A percentile compares a stretch with the other conserved stretches of the same genome.
phyloP scores from a whole-genome alignment of 2,888 invertebrate species.

The Theristus sp. region DNA sequence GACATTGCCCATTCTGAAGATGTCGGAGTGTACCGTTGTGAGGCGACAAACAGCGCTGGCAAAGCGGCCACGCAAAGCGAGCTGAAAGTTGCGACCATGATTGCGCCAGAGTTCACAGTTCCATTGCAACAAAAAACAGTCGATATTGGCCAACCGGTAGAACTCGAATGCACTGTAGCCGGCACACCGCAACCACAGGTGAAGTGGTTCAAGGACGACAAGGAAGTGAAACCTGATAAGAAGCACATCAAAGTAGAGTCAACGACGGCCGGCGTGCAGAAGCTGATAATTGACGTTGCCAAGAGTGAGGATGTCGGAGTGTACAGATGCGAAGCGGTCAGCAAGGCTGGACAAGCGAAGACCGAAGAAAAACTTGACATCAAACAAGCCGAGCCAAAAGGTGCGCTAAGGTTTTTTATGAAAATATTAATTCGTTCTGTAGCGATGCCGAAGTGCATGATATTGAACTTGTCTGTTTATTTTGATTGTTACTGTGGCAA shows the following conservation, averaged over 20 bases:
- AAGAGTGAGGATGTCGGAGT: conserved; percentile 82
- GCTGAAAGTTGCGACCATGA: neutral
- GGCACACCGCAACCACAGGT: conserved; percentile 24
- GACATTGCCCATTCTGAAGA: conserved; percentile 14
- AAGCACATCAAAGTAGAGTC: conserved; percentile 56
- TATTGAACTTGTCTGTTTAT: too few relatives aligned
- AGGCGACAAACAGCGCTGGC: conserved; percentile 50
- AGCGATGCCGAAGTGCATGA: too few relatives aligned
- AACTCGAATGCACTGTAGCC: conserved; percentile 18
- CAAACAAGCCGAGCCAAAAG: conserved; percentile 2
- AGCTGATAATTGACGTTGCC: conserved; percentile 78
- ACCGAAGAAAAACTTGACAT: conserved; percentile 1
- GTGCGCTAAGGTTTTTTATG: too few relatives aligned
- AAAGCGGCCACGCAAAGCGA: conserved; percentile 21
- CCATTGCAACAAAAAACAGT: neutral
- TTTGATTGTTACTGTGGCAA: too few relatives aligned
- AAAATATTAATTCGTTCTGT: too few relatives aligned
- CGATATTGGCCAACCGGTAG: neutral
- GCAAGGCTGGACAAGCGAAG: conserved; percentile 53
- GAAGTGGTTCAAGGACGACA: conserved; percentile 52
- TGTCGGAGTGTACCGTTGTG: conserved; percentile 49
- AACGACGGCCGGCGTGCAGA: conserved; percentile 59
- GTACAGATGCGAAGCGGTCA: conserved; percentile 78
- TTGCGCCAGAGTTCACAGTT: neutral
- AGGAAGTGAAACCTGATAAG: conserved; percentile 72